phyloP scores from a whole-genome alignment of 2,888 invertebrate species.

The Spicauda simplicius region DNA sequence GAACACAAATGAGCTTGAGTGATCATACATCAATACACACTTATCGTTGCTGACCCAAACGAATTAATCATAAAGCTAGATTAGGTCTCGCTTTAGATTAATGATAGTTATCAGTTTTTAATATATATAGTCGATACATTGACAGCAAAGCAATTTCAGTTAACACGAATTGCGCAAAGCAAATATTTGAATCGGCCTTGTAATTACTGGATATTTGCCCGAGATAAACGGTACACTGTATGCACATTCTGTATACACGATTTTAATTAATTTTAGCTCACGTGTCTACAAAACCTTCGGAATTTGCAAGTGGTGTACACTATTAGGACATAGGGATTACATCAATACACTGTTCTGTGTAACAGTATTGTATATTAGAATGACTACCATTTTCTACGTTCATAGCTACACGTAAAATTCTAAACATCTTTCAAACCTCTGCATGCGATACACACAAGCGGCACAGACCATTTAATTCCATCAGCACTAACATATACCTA shows the following conservation, averaged over 20 bases:
- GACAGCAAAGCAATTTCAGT: constrained; percentile 35
- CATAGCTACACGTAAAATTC: too few species aligned
- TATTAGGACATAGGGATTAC: too few species aligned
- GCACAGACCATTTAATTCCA: too few species aligned
- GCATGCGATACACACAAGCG: too few species aligned
- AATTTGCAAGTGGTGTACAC: neutral
- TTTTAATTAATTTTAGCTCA: constrained; percentile 34
- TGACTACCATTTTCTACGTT: neutral
- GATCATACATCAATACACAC: neutral
- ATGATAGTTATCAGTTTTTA: constrained; percentile 34
- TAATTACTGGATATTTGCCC: constrained; percentile 61
- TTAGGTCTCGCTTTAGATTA: constrained; percentile 29
- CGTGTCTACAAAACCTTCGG: constrained; percentile 19
- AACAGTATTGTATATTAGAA: too few species aligned
- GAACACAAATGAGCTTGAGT: constrained; percentile 1
- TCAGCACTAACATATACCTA: too few species aligned
- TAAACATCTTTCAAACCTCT: too few species aligned
- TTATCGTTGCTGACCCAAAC: neutral
- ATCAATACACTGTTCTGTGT: too few species aligned
- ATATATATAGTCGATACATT: constrained; percentile 23
- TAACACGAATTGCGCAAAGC: constrained; percentile 51
- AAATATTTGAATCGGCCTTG: constrained; percentile 64
- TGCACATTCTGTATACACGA: constrained; percentile 24
- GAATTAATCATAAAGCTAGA: constrained; percentile 25
- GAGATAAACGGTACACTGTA: constrained; percentile 50